These are phyloP conservation scores for Laodelphax striatellus DNA, from an alignment of 1,140 invertebrate genomes.

Conservation along the genomic window DNA sequence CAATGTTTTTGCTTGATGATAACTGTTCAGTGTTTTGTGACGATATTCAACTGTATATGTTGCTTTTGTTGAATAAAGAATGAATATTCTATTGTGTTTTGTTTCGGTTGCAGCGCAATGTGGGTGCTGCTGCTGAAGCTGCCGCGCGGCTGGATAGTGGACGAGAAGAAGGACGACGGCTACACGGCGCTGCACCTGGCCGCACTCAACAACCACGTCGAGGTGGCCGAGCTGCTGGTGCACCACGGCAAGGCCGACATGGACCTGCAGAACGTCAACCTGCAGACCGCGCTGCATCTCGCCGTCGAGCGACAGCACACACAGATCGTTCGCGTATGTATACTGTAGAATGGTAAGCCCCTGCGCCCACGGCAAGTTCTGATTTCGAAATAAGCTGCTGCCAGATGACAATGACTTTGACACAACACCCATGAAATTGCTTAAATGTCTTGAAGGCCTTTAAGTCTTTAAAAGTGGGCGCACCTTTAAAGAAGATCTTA, in stretches of 20 bases:
- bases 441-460: too few species aligned
- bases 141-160: constrained; percentile 91
- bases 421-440: too few species aligned
- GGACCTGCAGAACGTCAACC: constrained; percentile 88
- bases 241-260: constrained; percentile 81
- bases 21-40: too few species aligned
- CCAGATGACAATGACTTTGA: too few species aligned
- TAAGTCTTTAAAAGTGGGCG: too few species aligned
- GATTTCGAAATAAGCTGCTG: too few species aligned
- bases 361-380: too few species aligned
- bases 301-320: constrained; percentile 92
- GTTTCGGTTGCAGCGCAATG: constrained; percentile 78
- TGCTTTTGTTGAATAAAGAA: too few species aligned
- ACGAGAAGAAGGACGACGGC: constrained; percentile 96
- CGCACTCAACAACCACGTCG: constrained; percentile 92
- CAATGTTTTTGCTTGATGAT: too few species aligned
- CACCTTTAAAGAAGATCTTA: too few species aligned
- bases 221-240: constrained; percentile 86
- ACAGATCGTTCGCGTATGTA: constrained; percentile 76
- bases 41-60: too few species aligned
- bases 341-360: too few species aligned
- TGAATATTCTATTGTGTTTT: not conserved
- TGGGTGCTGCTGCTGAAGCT: constrained; percentile 82
- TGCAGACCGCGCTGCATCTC: constrained; percentile 91
- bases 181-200: constrained; percentile 93